Percentiles rank a stretch among this genome's conserved stretches.
Conservation (phyloP, 2,888 invertebrate genomes). For the Sialis lutaria region DNA sequence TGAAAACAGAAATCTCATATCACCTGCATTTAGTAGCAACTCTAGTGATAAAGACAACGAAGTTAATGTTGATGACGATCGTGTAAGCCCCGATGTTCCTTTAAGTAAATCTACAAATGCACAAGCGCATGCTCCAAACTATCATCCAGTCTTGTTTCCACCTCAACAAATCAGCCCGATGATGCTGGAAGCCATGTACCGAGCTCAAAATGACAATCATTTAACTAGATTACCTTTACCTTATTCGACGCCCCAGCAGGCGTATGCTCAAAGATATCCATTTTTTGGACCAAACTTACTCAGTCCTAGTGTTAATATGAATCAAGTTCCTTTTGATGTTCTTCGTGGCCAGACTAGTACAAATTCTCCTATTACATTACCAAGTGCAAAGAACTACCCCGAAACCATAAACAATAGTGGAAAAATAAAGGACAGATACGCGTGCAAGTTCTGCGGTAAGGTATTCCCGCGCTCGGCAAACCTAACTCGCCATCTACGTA, state of each 20-base stretch:
- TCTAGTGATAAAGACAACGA: constrained; percentile 14
- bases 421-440: constrained; percentile 75
- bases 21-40: constrained; percentile 29
- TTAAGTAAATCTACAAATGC: constrained; percentile 3
- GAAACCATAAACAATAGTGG: constrained; percentile 33
- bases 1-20: constrained; percentile 73
- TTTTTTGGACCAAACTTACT: constrained; percentile 27
- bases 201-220: constrained; percentile 30
- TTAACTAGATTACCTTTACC: constrained; percentile 40
- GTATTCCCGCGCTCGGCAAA: constrained; percentile 96
- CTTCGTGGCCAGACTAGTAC: constrained; percentile 19
- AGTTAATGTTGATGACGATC: constrained; percentile 17
- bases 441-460: constrained; percentile 95
- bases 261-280: constrained; percentile 25
- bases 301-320: constrained; percentile 23
- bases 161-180: constrained; percentile 48
- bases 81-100: constrained; percentile 14
- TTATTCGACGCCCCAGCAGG: constrained; percentile 33
- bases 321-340: constrained; percentile 40
- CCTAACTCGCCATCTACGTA: constrained; percentile 86
- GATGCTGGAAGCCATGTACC: constrained; percentile 52
- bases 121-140: constrained; percentile 15
- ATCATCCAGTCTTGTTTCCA: constrained; percentile 35
- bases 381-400: constrained; percentile 22
- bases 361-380: constrained; percentile 14